Evolutionary conservation across 2,888 invertebrate species (phyloP), one percentile per base, ranked within the genome.

Genomic region (Cecidostiba fungosa): DNA sequence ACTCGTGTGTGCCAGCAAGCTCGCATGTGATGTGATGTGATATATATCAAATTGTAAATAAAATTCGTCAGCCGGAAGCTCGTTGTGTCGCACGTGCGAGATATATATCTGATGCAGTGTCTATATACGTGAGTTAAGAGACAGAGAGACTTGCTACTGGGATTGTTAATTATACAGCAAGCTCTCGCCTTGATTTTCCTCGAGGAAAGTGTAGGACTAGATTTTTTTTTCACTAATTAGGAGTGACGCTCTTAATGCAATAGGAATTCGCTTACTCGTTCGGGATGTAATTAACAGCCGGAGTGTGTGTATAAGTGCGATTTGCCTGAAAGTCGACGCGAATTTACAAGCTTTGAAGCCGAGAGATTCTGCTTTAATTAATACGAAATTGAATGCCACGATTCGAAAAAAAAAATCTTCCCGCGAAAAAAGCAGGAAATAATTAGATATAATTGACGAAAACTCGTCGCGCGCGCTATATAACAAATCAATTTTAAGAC

Each of bases 241-340:
- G 69, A 78, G 16, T 69, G 78, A 36, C 69, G 62, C 43, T 36
- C 36, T 23, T 59, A 62, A 77, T 29, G 32, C 62, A 12, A 78
- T 69, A 36, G 78, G n/a, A 69, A 78, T 78, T 66, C 47, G 29
- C 43, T 29, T 59, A 19, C 77, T 77, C 77, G 62, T 77, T 39
- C 62, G 62, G 62, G 39, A 39, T 78, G 69, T 69, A 78, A 78
- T 78, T 78, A 78, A 77, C 66, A 78, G 66, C 39, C 23, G 26
- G 43, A 16, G 50, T 50, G 19, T 8, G 54, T 59, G 39, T 36
- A 69, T 23, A 47, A n/a, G n/a, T 39, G 70, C 8, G 39, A 70
- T 70, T 70, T 39, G 19, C 12, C n/a, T 47, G 69, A 39, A 47
- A 78, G 66, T 36, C 47, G 69, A 29, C 66, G 26, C 16, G 69